phyloP scores from a whole-genome alignment of 2,113 vertebrate species.

The Himantopus leucocephalus region DNA sequence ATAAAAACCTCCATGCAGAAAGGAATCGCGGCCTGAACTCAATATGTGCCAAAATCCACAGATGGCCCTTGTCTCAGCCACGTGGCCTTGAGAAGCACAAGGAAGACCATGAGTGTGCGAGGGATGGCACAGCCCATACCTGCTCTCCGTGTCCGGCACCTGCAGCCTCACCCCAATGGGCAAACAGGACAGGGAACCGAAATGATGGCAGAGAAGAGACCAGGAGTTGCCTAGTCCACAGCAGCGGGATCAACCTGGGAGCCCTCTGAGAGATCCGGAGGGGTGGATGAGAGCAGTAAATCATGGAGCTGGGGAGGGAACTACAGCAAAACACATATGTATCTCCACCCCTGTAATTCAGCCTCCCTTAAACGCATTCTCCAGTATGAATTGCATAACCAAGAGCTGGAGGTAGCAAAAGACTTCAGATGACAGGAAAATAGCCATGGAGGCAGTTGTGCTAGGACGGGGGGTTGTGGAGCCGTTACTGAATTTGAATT shows the following conservation, averaged over 20 bases:
- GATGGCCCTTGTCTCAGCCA: slow-evolving; percentile 62
- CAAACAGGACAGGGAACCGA: fast-evolving
- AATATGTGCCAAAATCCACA: slow-evolving; percentile 65
- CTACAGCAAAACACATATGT: not conserved
- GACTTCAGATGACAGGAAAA: not conserved
- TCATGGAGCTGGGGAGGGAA: fast-evolving
- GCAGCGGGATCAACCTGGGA: not conserved
- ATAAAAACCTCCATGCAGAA: slow-evolving; percentile 53
- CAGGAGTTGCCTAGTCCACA: not conserved
- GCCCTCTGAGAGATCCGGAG: not conserved
- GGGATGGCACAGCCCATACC: not conserved
- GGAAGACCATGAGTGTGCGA: not conserved
- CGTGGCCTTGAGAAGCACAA: not conserved
- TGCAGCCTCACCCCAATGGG: not conserved
- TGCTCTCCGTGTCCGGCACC: not conserved
- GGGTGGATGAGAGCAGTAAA: not conserved
- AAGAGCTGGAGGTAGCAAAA: not conserved
- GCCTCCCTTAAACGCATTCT: not conserved
- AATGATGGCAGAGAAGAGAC: not conserved
- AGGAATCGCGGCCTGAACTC: slow-evolving; percentile 14
- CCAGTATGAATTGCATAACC: not conserved
- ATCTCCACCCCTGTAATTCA: not conserved
- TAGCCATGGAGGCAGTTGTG: not conserved
- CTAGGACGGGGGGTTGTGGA: not conserved
- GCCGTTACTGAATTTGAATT: not conserved